These are phyloP conservation scores for Nephrotoma guestfalica DNA, from an alignment of 2,888 invertebrate genomes.

Conservation along the genomic window DNA sequence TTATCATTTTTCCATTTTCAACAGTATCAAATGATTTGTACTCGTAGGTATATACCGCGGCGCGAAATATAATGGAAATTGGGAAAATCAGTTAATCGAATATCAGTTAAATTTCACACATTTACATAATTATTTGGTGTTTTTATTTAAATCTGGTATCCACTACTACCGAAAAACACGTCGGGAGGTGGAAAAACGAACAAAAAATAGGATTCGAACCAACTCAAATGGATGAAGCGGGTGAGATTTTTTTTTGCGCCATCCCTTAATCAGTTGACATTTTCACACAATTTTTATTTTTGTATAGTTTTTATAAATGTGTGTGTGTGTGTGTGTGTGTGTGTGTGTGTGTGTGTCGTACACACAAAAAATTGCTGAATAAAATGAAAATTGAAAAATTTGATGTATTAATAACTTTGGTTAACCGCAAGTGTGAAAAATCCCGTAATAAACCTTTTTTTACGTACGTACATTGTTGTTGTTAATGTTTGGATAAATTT, in stretches of 20 bases:
- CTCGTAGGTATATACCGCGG: neutral
- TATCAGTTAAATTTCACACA: conserved; percentile 8
- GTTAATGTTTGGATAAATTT: neutral
- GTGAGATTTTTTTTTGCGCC: neutral
- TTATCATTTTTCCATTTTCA: neutral
- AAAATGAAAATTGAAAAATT: neutral
- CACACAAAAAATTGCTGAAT: neutral
- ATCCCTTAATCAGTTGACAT: neutral
- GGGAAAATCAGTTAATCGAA: conserved; percentile 8
- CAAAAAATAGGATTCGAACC: neutral
- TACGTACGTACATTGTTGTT: neutral
- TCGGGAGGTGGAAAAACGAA: neutral
- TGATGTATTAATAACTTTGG: neutral
- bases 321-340: too few species aligned
- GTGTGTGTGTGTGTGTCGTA: too few species aligned
- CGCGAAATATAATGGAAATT: neutral
- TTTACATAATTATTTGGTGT: conserved; percentile 6
- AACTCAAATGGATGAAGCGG: neutral
- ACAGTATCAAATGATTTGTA: neutral
- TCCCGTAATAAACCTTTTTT: neutral
- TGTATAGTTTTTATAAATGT: neutral
- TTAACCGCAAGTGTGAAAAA: neutral
- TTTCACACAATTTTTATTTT: neutral
- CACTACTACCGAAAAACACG: neutral
- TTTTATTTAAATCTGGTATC: neutral